Evolutionary conservation across 2,113 vertebrate species (phyloP).

Genomic region (Nothocercus julius): DNA sequence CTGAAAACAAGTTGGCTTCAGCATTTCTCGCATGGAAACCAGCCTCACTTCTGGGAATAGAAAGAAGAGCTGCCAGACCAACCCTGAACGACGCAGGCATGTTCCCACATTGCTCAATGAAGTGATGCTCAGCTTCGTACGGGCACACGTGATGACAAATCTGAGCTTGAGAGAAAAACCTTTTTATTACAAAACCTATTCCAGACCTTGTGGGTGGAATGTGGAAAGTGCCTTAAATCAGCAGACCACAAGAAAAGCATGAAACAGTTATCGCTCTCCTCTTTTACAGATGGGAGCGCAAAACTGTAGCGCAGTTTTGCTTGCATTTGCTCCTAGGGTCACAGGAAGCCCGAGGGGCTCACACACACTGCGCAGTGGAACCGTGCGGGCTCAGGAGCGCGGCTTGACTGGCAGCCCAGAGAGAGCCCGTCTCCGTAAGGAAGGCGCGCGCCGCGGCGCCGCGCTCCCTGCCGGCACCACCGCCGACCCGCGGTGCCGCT

Average conservation of each 20-base stretch:
- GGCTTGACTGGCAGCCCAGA: background rate
- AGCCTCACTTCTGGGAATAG: background rate
- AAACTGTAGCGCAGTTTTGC: background rate
- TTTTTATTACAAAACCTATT: background rate
- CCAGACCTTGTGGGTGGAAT: background rate
- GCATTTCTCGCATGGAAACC: background rate
- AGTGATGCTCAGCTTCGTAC: background rate
- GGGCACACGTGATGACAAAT: rapidly evolving
- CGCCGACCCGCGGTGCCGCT: too few relatives aligned
- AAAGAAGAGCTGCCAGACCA: background rate
- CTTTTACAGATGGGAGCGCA: background rate
- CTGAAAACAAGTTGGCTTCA: background rate
- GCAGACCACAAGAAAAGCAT: background rate
- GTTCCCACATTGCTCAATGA: background rate
- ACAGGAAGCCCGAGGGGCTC: background rate
- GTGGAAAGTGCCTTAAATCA: background rate
- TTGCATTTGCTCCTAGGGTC: background rate
- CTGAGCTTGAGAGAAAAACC: background rate
- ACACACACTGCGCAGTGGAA: background rate
- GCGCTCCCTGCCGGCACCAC: too few relatives aligned
- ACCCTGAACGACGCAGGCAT: background rate
- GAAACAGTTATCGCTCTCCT: rapidly evolving
- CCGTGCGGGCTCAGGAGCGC: background rate
- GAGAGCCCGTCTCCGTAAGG: background rate
- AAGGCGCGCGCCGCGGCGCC: too few relatives aligned